Base-by-base conservation (phyloP, 2,888 invertebrate genomes). In the Dryadula phaetusa region DNA sequence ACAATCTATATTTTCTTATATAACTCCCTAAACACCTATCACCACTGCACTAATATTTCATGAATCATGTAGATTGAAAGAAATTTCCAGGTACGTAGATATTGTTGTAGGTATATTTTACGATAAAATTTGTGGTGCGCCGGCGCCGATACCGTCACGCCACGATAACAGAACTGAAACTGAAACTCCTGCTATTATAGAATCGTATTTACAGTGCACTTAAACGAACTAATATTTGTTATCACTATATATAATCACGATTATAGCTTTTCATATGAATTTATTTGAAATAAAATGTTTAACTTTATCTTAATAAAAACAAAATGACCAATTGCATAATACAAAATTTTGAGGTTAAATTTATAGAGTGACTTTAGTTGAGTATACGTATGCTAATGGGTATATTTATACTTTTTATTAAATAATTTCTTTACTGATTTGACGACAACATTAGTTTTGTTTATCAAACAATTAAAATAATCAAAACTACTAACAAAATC, bases 141-240 rank as follows among this genome's bases (percentile, higher is more conserved):
- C 64, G 53, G 66, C 67, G 70, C 58, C 67, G 70, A 62, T 70
- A 62, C 25, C 53, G 58, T 28, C 28, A 52, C 62, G 54, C 63
- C 60, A 58, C 63, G 70, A 71, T 71, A 71, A 70, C 65, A 61
- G 40, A 44, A 52, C 69, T 66, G 44, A 62, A 67, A 54, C 68
- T 68, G 70, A 70, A 70, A 56, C 60, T 65, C 40, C 44, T 61
- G 40, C 25, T n/a, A n/a, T 14, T 64, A 63, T 56, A 60, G n/a
- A 61, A 66, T 42, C 47, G n/a, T 67, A 66, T 70, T 68, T 66
- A 62, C 62, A 67, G 14, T 64, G 47, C 62, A 67, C 67, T 70
- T 44, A 40, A 47, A 44, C 56, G 16, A 53, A 65, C 53, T 47
- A 25, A 60, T 22, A 28, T 61, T 40, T 47, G 25, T 53, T 63